Base-by-base conservation (phyloP, 2,113 vertebrate species). In the Orycteropus afer region DNA sequence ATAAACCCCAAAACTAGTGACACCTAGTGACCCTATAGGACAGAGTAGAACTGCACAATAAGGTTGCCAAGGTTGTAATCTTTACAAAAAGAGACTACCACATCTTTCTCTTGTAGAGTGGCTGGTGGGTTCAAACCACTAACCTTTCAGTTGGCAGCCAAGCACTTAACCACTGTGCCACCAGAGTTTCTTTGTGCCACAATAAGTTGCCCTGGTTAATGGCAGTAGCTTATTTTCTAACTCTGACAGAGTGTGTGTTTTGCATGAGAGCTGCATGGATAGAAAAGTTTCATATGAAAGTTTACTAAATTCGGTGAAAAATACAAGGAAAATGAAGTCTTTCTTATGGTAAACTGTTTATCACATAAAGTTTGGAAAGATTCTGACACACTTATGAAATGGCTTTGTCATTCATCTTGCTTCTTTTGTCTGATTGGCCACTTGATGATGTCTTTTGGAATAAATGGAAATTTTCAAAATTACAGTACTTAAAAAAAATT, bases 391-490 rank as follows among this genome's bases (percentile, higher is more conserved):
- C 79, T 90, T 95, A 86, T 92, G 95, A 86, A 95, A 96, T 83
- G 40, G 25, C 42, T 92, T 94, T 89, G 86, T 90, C 47, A 76
- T 94, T 91, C 47, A 81, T 96, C 32, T 82, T 74, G 51, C 53
- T 89, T 86, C 94, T 93, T 94, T 86, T 92, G 63, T 86, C 51
- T 97, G 97, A 95, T 92, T 94, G 94, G 67, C 63, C 91, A 91
- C 89, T 95, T 90, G 83, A 67, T 91, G 89, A 91, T 93, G 80
- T 93, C 89, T 90, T 94, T 53, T 37, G 23, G 8, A 89, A 89
- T 95, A 97, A 95, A 94, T 94, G 93, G 81, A 96, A 94, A 97
- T 91, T 91, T 94, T 91, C 67, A 67, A 97, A 97, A 97, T 97
- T 95, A 89, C 25, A 95, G 89, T 96, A 95, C 95, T 97, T 95